A percentile compares a stretch with the other conserved stretches of the same genome.
Evolutionary conservation across 2,888 invertebrate species (phyloP).

Genomic region (Dynastes tityus): DNA sequence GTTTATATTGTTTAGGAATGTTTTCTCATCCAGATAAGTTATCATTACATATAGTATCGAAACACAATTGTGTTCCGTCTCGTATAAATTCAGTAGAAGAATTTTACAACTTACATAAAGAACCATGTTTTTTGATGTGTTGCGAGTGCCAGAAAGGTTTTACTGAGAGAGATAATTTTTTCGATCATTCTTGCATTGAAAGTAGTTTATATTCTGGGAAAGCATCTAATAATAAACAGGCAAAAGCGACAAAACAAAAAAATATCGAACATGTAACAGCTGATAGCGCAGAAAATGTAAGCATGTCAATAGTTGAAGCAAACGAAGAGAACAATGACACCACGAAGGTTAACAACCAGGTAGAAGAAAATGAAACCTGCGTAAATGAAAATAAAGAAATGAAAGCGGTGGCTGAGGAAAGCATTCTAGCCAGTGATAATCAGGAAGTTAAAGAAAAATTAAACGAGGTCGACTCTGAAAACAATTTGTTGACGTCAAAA

Average conservation of each 20-base stretch:
- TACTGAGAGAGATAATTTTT: constrained; percentile 83
- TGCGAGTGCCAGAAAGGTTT: constrained; percentile 87
- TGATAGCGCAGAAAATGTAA: constrained; percentile 56
- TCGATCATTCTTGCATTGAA: constrained; percentile 79
- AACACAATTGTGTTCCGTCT: constrained; percentile 84
- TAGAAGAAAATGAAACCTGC: constrained; percentile 53
- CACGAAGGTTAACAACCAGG: constrained; percentile 49
- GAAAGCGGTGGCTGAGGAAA: constrained; percentile 26
- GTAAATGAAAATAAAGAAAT: not conserved
- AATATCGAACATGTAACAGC: constrained; percentile 56
- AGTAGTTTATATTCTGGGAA: constrained; percentile 45
- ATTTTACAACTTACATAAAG: constrained; percentile 77
- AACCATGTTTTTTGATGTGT: constrained; percentile 84
- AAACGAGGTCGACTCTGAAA: constrained; percentile 46
- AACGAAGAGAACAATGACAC: constrained; percentile 43
- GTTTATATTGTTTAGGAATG: constrained; percentile 88
- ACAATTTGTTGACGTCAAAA: constrained; percentile 29
- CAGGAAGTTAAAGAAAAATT: constrained; percentile 37
- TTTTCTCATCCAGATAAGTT: constrained; percentile 87
- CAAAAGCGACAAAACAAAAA: constrained; percentile 31
- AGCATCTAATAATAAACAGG: constrained; percentile 28
- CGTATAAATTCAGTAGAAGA: constrained; percentile 79
- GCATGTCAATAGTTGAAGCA: constrained; percentile 56
- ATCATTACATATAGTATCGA: constrained; percentile 83
- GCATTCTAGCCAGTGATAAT: constrained; percentile 28